A percentile compares a stretch with the other conserved stretches of the same genome.
Evolutionary conservation across 2,888 invertebrate genomes (phyloP).

Genomic region (Phrixothrix hirtus): DNA sequence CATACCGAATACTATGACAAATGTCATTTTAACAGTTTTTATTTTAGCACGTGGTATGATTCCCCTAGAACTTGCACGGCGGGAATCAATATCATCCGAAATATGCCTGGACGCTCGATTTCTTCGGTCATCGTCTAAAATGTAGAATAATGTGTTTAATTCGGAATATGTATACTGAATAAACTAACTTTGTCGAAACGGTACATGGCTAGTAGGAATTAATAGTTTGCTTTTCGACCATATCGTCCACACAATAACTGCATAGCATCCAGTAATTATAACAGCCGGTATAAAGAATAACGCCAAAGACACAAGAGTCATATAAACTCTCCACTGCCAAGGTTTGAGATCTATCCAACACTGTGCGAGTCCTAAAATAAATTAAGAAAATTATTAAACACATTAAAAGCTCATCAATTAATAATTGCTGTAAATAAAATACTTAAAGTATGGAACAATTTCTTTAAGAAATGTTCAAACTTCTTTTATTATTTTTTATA

Average conservation of each 20-base stretch:
- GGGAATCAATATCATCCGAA: slow-evolving; percentile 57
- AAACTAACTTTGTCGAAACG: slow-evolving; percentile 47
- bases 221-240: slow-evolving; percentile 83
- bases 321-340: slow-evolving; percentile 84
- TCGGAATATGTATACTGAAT: no score
- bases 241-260: slow-evolving; percentile 88
- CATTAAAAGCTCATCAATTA: no score
- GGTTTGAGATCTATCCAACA: slow-evolving; percentile 87
- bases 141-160: no score
- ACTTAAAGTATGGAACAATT: no score
- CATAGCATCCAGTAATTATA: slow-evolving; percentile 88
- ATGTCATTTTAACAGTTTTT: slow-evolving; percentile 97
- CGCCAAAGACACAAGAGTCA: slow-evolving; percentile 79
- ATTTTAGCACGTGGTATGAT: slow-evolving; percentile 94
- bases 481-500: no score
- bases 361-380: slow-evolving; percentile 66
- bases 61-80: slow-evolving; percentile 87
- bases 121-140: slow-evolving; percentile 48
- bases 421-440: no score
- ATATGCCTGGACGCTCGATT: slow-evolving; percentile 44
- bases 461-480: no score
- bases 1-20: slow-evolving; percentile 92
- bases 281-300: slow-evolving; percentile 86
- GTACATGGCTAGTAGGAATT: slow-evolving; percentile 52
- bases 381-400: no score